Evolutionary conservation across 2,888 invertebrate species (phyloP), one percentile per base, ranked within the genome.

Genomic region (Gryllus longicercus): DNA sequence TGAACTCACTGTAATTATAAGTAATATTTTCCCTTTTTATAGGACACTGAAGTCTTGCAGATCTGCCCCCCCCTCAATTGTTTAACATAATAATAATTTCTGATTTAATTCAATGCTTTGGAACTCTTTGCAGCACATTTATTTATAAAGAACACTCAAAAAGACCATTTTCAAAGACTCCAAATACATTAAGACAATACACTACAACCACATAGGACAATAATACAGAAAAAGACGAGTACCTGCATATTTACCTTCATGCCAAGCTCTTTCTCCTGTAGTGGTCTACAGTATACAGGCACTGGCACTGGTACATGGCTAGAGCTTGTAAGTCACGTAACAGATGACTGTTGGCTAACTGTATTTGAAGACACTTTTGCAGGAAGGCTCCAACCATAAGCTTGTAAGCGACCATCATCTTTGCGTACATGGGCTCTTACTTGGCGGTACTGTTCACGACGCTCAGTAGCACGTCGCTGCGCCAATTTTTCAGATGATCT

Each of bases 381-480:
- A 0, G 98, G 99, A 84, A 99, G 90, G 86, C 97, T 97, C 99
- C 99, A 99, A 2, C 99, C 99, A 85, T 98, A 98, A 2, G 96
- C 96, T 87, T 98, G 97, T 86, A 98, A 90, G 77, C 98, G 91
- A 0, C 96, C 96, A 86, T 98, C 98, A 86, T 99, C 99, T 86
- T 98, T 97, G 82, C 93, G 93, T 38, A 99, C 98, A 86, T 99
- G 98, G 2, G 98, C 98, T 82, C 96, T 92, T 77, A 99, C 96
- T 88, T 93, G 90, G 74, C 95, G 90, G 85, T 94, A 94, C 88
- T 98, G 98, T 85, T 99, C 98, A 82, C 94, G 91, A 79, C 98
- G 90, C 86, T 96, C 96, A 80, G 93, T 92, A 23, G 94, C 93
- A 80, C 96, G 90, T 83, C 94, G 91, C 82, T 92, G 90, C 82